Base-by-base conservation (phyloP, 2,797 vertebrate genomes). In the Chrosomus eos region DNA sequence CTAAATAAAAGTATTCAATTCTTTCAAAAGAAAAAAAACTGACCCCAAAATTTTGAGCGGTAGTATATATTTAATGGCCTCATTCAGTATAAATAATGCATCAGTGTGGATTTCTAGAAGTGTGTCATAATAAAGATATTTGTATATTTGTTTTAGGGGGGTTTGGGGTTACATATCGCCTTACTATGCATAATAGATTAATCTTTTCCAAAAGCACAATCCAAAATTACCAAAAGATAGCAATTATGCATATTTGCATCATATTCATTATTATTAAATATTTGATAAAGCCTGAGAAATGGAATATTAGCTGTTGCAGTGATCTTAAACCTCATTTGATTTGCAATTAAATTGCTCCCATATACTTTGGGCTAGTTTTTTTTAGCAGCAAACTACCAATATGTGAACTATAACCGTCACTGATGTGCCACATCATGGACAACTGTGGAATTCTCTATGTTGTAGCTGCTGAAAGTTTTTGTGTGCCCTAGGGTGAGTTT, bases 321-420 rank as follows among this genome's bases (percentile, higher is more conserved):
- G 23, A 40, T 40, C 16, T 3, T 78, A 62, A 71, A 4, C 18
- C 14, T 62, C 1, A 4, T 31, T 45, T 51, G 43, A 43, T n/a
- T 14, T 0, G 1, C 7, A 2, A 14, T 48, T 68, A 60, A 71
- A 67, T n/a, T 31, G 36, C 38, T 58, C 26, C 48, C 38, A 14
- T 48, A 60, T 23, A 64, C 23, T 38, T 80, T 21, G 6, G 67
- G 55, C 55, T 72, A 71, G 76, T 64, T 85, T 16, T 16, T 16
- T 16, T 80, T 64, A 10, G 51, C 51, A 84, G 45, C 36, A 43
- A n/a, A 55, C 73, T 71, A 23, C 53, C 68, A 51, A 28, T 80
- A 72, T 38, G 76, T 80, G 83, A 80, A 68, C 67, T 64, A 73
- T 73, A 73, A 73, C 70, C 3, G 28, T 64, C 28, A 84, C 66